Evolutionary conservation across 92 coral and sea anemone species (phyloP).

Genomic region (Epizoanthus rinbou): DNA sequence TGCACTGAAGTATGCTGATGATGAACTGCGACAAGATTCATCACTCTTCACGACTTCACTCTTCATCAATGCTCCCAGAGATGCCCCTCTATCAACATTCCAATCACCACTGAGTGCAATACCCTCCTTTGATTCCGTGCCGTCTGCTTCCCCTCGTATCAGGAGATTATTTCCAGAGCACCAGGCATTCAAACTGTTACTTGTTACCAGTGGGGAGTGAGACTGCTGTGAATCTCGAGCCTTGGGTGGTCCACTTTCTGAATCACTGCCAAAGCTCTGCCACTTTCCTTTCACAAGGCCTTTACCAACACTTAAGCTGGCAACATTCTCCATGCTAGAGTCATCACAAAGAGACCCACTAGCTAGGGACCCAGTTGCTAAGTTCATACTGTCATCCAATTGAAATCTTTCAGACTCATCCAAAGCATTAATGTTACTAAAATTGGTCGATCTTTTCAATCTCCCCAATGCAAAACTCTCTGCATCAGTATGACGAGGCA

Average conservation of each 20-base stretch:
- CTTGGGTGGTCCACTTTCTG: constrained; percentile 28
- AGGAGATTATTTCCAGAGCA: constrained; percentile 1
- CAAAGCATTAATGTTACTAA: constrained; percentile 84
- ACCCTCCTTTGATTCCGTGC: not conserved
- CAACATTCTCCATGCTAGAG: constrained; percentile 37
- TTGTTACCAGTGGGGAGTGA: not conserved
- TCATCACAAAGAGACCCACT: constrained; percentile 42
- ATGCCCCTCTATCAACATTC: constrained; percentile 1
- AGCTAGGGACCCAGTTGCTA: constrained; percentile 34
- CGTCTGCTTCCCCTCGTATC: not conserved
- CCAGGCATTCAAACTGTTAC: constrained; percentile 8
- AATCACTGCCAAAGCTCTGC: constrained; percentile 69
- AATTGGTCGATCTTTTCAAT: constrained; percentile 88
- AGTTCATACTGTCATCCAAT: constrained; percentile 48
- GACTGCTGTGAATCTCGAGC: not conserved
- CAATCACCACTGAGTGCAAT: not conserved
- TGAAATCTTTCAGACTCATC: constrained; percentile 83
- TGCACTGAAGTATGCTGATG: constrained; percentile 61
- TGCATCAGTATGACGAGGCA: constrained; percentile 61
- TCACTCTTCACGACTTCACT: constrained; percentile 33
- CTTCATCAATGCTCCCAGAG: constrained; percentile 29
- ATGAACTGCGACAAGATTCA: constrained; percentile 62
- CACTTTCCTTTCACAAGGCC: constrained; percentile 39
- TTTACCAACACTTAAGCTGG: not conserved
- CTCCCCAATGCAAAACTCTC: constrained; percentile 75